Conservation (phyloP, 1,140 invertebrate genomes). For the Zophobas atratus region DNA sequence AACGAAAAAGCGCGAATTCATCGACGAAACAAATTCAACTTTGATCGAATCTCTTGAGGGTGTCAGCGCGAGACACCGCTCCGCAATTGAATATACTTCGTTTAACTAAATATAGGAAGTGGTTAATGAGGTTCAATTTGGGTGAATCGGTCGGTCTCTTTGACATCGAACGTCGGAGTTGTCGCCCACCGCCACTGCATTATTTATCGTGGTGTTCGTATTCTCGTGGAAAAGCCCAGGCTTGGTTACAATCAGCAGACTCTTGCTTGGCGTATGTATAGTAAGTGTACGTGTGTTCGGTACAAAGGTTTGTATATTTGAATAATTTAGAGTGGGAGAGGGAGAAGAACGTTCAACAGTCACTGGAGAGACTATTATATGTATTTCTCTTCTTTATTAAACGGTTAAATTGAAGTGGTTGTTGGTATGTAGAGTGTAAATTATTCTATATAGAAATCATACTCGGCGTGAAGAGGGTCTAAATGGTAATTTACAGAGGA, state of each 20-base stretch:
- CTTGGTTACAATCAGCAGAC: conserved; percentile 7
- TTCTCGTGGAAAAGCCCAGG: not conserved
- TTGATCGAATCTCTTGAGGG: conserved; percentile 6
- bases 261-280: conserved; percentile 14
- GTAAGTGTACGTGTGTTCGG: not conserved
- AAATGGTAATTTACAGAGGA: too few species aligned
- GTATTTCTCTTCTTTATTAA: conserved; percentile 21
- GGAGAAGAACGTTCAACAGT: conserved; percentile 15
- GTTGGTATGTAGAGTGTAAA: too few species aligned
- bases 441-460: too few species aligned
- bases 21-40: not conserved
- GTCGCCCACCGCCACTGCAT: not conserved
- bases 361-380: conserved; percentile 2
- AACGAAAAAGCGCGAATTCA: not conserved
- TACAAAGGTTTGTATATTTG: conserved; percentile 24
- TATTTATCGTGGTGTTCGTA: conserved; percentile 11
- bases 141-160: conserved; percentile 2
- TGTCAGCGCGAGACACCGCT: not conserved
- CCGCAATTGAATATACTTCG: conserved; percentile 33
- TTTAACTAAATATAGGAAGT: conserved; percentile 27
- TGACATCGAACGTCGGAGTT: conserved; percentile 5
- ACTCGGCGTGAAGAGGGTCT: too few species aligned
- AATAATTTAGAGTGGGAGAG: conserved; percentile 19
- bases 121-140: conserved; percentile 16
- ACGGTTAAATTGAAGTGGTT: not conserved